phyloP scores from a whole-genome alignment of 2,113 vertebrate species.

The Dipodomys spectabilis region DNA sequence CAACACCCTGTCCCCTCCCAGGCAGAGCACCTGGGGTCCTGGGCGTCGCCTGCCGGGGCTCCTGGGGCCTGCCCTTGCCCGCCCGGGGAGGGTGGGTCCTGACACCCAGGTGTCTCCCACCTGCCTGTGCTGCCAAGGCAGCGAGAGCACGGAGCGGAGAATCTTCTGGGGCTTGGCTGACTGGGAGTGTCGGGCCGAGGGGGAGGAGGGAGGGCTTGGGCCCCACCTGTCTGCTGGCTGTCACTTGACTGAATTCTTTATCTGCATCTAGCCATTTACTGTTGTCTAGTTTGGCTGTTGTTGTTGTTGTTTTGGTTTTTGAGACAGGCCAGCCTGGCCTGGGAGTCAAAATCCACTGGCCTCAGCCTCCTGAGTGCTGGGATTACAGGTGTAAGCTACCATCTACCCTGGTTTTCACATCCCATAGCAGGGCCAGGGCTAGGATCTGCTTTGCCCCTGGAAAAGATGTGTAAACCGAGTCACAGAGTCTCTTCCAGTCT shows the following conservation, averaged over 20 bases:
- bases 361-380: too few relatives aligned
- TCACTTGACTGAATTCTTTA: background rate
- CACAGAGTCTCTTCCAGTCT: background rate
- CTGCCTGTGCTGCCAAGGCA: background rate
- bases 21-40: conserved; percentile 35
- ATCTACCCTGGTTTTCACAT: background rate
- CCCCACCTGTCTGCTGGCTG: background rate
- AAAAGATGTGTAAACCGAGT: background rate
- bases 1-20: background rate
- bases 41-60: background rate
- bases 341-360: too few relatives aligned
- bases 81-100: conserved; percentile 2
- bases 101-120: background rate
- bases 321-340: too few relatives aligned
- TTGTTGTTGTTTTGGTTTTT: too few relatives aligned
- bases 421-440: background rate
- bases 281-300: background rate
- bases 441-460: background rate
- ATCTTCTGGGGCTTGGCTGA: background rate
- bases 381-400: background rate
- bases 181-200: background rate
- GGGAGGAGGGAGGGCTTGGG: background rate
- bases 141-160: background rate
- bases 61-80: conserved; percentile 1
- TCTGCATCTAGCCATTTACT: background rate